phyloP scores from a whole-genome alignment of 2,888 invertebrate genomes.

The Pterostichus niger region DNA sequence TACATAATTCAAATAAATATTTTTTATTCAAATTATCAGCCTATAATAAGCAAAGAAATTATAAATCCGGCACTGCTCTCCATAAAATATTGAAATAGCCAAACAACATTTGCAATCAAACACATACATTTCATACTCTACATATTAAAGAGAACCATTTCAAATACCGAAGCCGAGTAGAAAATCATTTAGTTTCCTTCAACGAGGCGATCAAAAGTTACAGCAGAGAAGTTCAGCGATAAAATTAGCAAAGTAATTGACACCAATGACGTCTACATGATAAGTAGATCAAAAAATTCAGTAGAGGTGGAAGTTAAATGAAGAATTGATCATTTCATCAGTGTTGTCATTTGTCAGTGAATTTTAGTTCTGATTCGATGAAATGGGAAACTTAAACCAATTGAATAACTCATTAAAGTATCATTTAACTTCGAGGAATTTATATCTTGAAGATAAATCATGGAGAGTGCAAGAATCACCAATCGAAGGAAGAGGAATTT shows the following conservation, averaged over 20 bases:
- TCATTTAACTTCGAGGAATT: constrained; percentile 42
- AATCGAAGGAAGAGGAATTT: constrained; percentile 85
- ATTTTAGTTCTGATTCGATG: not conserved
- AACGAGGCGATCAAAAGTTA: not conserved
- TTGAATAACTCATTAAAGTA: constrained; percentile 33
- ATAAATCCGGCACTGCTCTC: no score
- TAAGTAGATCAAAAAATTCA: constrained; percentile 9
- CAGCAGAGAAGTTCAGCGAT: not conserved
- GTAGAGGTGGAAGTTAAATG: constrained; percentile 10
- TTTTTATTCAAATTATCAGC: no score
- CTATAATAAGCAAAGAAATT: no score
- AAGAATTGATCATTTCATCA: constrained; percentile 19
- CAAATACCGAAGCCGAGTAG: constrained; percentile 1
- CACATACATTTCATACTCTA: not conserved
- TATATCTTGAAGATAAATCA: constrained; percentile 1
- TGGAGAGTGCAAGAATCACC: constrained; percentile 83
- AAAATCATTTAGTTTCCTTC: constrained; percentile 19
- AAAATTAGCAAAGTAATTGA: constrained; percentile 9
- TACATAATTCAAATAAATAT: no score
- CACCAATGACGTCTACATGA: constrained; percentile 11
- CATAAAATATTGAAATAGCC: not conserved
- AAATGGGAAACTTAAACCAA: constrained; percentile 21
- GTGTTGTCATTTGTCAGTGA: not conserved
- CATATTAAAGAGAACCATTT: not conserved
- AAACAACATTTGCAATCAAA: constrained; percentile 1